Conservation (phyloP, 23 tunicate genomes). For the Trididemnum miniatum region DNA sequence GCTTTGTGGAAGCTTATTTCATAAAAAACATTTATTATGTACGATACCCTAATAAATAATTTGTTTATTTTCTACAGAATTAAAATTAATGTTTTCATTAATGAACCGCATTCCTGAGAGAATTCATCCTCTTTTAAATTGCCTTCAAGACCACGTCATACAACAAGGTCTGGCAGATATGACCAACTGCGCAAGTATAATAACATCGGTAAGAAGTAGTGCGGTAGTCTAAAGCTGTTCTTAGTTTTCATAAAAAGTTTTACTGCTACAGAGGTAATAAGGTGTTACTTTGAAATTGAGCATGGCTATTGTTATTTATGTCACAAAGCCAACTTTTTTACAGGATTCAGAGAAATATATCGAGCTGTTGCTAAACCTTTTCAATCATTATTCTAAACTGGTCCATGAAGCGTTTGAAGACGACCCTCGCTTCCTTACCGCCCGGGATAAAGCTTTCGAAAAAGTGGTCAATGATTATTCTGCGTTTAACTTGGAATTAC, state of each 20-base stretch:
- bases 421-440: conserved; percentile 72
- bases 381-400: conserved; percentile 46
- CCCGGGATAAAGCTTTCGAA: conserved; percentile 87
- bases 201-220: conserved; percentile 46
- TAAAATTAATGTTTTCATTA: conserved; percentile 60
- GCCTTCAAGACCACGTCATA: conserved; percentile 48
- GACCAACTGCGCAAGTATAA: conserved; percentile 45
- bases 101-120: conserved; percentile 61
- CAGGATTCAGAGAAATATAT: conserved; percentile 91
- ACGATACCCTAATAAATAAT: too few relatives aligned
- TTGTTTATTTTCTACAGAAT: too few relatives aligned
- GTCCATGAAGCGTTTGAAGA: conserved; percentile 65
- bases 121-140: conserved; percentile 47
- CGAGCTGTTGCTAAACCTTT: conserved; percentile 59
- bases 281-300: too few relatives aligned
- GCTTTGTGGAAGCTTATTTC: too few relatives aligned
- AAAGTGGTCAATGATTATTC: conserved; percentile 78
- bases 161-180: conserved; percentile 71
- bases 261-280: too few relatives aligned
- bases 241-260: too few relatives aligned
- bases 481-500: conserved; percentile 62
- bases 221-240: too few relatives aligned
- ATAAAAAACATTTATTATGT: too few relatives aligned
- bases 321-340: too few relatives aligned
- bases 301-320: too few relatives aligned